Evolutionary conservation across 2,113 vertebrate genomes (phyloP), one percentile per base, ranked within the genome.

Genomic region (Balaeniceps rex): DNA sequence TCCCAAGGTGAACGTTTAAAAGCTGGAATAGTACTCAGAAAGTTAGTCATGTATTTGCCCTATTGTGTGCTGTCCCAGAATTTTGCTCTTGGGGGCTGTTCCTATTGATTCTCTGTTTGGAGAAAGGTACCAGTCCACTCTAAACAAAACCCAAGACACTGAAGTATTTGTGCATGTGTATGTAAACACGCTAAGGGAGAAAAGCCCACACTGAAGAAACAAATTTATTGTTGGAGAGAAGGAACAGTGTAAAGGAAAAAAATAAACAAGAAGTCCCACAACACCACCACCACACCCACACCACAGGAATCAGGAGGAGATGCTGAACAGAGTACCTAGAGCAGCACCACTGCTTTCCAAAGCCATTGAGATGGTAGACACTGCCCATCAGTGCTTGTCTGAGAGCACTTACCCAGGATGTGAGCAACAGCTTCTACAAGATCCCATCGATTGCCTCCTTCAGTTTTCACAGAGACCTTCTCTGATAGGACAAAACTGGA

Each of bases 401-500:
- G 31, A 79, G 16, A 80, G 57, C 9, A 55, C 97, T 95, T 97
- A 99, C 99, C 99, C 42, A 99, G 98, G 84, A 99, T 99, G 95
- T 99, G 99, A 54, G 99, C 99, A 40, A 99, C 98, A 6, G 99
- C 98, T 63, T 99, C 98, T 91, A 99, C 97, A 95, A 99, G 96
- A 94, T 99, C 98, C 60, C 47, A 98, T 40, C 98, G 98, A 68
- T 93, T 77, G 7, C 96, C 89, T 8, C 97, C 88, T 11, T 99
- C 98, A 10, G 82, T 85, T 83, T 92, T 89, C 0, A 91, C 44
- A 11, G 98, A 89, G 7, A 93, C 95, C 91, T 98, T 98, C 97
- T 99, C 99, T 4, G 99, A 99, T 87, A 99, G 97, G 40, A 99
- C 99, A n/a, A 99, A 99, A 97, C 99, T 99, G 57, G 99, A 99